These are phyloP conservation scores for Subanguina moxae DNA, from an alignment of 1,140 invertebrate species.

Conservation along the genomic window DNA sequence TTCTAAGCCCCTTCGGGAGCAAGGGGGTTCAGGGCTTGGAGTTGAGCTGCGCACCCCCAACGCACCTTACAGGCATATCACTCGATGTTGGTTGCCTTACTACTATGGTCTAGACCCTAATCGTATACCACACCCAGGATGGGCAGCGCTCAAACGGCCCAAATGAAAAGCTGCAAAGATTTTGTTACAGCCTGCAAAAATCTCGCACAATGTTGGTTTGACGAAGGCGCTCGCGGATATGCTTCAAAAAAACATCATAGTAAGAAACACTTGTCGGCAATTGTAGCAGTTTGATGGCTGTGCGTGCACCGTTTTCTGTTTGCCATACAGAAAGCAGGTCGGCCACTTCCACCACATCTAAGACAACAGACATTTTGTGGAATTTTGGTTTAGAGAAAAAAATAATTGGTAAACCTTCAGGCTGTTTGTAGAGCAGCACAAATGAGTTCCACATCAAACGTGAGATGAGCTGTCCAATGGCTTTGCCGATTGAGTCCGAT, in stretches of 20 bases:
- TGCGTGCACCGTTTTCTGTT: conserved; percentile 23
- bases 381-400: background rate
- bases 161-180: too few relatives aligned
- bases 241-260: conserved; percentile 49
- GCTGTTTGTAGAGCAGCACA: conserved; percentile 48
- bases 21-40: too few relatives aligned
- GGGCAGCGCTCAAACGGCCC: too few relatives aligned
- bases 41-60: too few relatives aligned
- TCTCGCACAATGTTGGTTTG: conserved; percentile 55
- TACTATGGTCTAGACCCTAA: too few relatives aligned
- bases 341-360: conserved; percentile 23
- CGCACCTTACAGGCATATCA: too few relatives aligned
- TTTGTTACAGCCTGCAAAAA: too few relatives aligned
- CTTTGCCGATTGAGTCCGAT: conserved; percentile 31
- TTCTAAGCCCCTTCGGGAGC: too few relatives aligned
- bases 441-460: conserved; percentile 50
- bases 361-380: too few relatives aligned
- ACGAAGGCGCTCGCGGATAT: conserved; percentile 44
- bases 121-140: too few relatives aligned
- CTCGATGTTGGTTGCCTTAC: too few relatives aligned
- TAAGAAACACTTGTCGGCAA: conserved; percentile 34
- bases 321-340: conserved; percentile 38
- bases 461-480: conserved; percentile 42
- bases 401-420: conserved; percentile 26
- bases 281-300: conserved; percentile 38